phyloP scores from a whole-genome alignment of 2,888 invertebrate genomes.

The Noctua janthina region DNA sequence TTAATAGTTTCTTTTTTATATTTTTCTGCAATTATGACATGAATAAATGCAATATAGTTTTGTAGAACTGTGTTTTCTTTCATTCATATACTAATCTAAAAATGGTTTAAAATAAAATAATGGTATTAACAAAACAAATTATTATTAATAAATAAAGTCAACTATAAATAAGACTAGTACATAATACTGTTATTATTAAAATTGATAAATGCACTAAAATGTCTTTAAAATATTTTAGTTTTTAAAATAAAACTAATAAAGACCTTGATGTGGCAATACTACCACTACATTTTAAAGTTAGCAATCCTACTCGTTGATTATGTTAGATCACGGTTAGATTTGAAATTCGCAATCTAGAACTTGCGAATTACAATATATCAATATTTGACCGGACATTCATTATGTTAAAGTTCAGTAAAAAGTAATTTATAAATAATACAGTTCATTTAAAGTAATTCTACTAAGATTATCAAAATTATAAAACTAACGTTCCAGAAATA shows the following conservation, averaged over 20 bases:
- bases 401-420: neutral
- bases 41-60: conserved; percentile 68
- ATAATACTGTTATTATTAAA: conserved; percentile 73
- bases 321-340: neutral
- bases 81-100: neutral
- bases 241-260: conserved; percentile 47
- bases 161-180: conserved; percentile 76
- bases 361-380: neutral
- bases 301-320: conserved; percentile 28
- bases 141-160: conserved; percentile 71
- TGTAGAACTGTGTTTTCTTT: conserved; percentile 53
- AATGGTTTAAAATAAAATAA: conserved; percentile 46
- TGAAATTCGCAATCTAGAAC: neutral
- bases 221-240: conserved; percentile 39
- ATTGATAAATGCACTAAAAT: conserved; percentile 70
- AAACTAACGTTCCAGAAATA: neutral
- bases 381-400: neutral
- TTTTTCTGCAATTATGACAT: conserved; percentile 63
- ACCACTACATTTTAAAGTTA: conserved; percentile 22
- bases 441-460: neutral
- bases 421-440: conserved; percentile 6
- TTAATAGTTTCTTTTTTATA: conserved; percentile 61
- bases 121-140: conserved; percentile 65
- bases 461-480: neutral
- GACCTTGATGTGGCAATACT: conserved; percentile 34